phyloP scores from a whole-genome alignment of 2,797 vertebrate genomes.

The Lepus townsendii region DNA sequence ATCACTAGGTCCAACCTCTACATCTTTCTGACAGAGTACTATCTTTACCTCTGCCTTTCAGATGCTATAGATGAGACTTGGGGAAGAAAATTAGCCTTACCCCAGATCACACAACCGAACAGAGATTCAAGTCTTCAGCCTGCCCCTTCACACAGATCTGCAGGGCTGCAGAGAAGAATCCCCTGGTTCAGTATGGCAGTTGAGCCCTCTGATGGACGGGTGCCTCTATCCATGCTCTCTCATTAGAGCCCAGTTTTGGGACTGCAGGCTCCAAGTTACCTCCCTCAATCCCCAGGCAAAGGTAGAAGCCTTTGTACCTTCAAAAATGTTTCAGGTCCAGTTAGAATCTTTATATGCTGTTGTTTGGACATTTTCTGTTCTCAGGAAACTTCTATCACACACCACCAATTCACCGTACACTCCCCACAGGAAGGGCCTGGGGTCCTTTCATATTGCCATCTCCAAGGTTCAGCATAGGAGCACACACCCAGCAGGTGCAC shows the following conservation, averaged over 20 bases:
- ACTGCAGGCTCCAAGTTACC: background rate
- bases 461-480: background rate
- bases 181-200: background rate
- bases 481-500: background rate
- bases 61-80: background rate
- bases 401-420: background rate
- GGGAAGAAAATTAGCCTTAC: background rate
- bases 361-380: background rate
- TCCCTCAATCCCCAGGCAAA: background rate
- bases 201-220: background rate
- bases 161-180: background rate
- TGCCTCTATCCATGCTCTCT: background rate
- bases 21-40: background rate
- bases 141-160: background rate
- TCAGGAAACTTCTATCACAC: background rate
- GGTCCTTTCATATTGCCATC: background rate
- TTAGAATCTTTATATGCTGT: background rate
- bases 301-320: background rate
- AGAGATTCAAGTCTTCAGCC: background rate
- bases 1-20: background rate
- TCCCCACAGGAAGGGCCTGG: background rate
- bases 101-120: background rate
- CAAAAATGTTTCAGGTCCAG: background rate
- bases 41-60: slow-evolving; percentile 36
- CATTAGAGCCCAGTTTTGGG: background rate